Percentiles rank a stretch among this genome's conserved stretches.
Conservation (phyloP, 2,113 vertebrate genomes). For the Galemys pyrenaicus region DNA sequence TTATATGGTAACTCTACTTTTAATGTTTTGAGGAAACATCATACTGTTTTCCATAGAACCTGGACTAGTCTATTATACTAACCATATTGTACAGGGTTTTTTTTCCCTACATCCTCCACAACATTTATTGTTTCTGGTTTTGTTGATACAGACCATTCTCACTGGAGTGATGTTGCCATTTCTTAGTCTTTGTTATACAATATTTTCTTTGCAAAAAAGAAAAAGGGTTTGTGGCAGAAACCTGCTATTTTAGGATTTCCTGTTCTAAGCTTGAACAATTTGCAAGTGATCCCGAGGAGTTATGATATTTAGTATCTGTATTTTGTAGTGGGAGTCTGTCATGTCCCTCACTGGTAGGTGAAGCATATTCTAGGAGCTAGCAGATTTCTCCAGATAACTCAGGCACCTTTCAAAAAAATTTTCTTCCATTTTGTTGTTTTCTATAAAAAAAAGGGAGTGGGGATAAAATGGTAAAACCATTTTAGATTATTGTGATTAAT, state of each 20-base stretch:
- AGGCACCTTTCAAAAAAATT: neutral
- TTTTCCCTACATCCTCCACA: too few relatives aligned
- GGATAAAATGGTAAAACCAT: neutral
- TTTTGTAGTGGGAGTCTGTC: neutral
- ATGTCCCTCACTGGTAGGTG: neutral
- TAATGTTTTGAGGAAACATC: too few relatives aligned
- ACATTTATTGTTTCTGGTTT: too few relatives aligned
- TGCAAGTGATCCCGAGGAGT: neutral
- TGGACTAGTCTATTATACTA: too few relatives aligned
- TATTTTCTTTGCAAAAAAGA: too few relatives aligned
- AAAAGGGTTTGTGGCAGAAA: neutral
- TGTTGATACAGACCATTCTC: too few relatives aligned
- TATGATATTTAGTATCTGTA: neutral
- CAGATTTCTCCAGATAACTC: neutral
- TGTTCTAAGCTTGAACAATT: neutral
- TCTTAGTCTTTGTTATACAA: too few relatives aligned
- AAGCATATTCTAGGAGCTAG: neutral
- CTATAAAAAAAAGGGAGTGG: neutral
- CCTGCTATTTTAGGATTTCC: neutral
- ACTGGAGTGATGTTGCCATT: too few relatives aligned
- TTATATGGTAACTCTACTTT: too few relatives aligned
- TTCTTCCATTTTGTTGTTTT: neutral
- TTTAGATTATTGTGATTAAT: neutral
- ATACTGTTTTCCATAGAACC: too few relatives aligned
- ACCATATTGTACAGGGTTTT: too few relatives aligned